A percentile compares a stretch with the other conserved stretches of the same genome.
These are phyloP conservation scores for Thalassarche chlororhynchos DNA, from an alignment of 2,113 vertebrate species.

Conservation along the genomic window DNA sequence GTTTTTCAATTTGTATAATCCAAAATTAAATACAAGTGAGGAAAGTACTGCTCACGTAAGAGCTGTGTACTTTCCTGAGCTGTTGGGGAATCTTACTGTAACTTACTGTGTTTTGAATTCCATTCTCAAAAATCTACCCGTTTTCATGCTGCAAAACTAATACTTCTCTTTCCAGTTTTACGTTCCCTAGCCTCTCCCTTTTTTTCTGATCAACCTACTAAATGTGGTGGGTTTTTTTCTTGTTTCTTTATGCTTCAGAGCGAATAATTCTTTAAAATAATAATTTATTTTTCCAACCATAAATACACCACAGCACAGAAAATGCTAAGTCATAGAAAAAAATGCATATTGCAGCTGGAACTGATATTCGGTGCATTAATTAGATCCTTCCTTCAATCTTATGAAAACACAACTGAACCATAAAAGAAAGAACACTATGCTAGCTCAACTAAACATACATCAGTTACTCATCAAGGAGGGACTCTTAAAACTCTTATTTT, in stretches of 20 bases:
- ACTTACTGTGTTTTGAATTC: not conserved
- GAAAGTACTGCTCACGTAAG: not conserved
- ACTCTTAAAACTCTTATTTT: not conserved
- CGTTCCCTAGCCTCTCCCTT: not conserved
- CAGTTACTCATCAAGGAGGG: not conserved
- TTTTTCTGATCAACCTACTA: not conserved
- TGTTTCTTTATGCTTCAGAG: not conserved
- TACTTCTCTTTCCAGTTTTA: not conserved
- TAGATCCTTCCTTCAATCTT: constrained; percentile 11
- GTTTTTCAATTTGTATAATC: not conserved
- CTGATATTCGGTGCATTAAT: constrained; percentile 20
- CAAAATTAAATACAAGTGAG: not conserved
- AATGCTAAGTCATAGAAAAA: constrained; percentile 9
- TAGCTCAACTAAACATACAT: not conserved
- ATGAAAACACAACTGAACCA: not conserved
- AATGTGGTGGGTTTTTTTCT: not conserved
- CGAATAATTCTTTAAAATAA: not conserved
- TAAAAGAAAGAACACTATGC: not conserved
- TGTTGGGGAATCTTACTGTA: not conserved
- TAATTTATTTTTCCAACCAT: not conserved
- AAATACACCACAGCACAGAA: not conserved
- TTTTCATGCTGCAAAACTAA: not conserved
- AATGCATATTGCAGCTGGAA: not conserved
- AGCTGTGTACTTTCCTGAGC: not conserved
- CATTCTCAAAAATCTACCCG: not conserved